Base-by-base conservation (phyloP, 2,888 invertebrate species). In the Halictus quadricinctus region DNA sequence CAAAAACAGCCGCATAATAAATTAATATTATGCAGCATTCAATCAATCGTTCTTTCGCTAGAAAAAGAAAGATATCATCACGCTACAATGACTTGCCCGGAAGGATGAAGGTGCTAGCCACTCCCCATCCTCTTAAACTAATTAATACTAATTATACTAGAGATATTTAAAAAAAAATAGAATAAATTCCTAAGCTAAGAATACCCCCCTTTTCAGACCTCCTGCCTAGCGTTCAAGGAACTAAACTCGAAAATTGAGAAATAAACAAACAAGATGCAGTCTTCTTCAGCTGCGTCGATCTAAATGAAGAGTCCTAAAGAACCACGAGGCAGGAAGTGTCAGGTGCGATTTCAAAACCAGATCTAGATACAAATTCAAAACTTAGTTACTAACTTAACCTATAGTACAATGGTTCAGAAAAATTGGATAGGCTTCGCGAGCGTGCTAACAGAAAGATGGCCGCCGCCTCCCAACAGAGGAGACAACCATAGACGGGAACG, bases 71-170 rank as follows among this genome's bases (percentile, higher is more conserved):
- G 29, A 13, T 58, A 10, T 46, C 2, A 1, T 64, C n/a, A 8
- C 1, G 12, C 18, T 29, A 64, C 1, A 29, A 36, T 18, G 29
- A 64, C 64, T 1, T 64, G 3, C 64, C 64, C 64, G 64, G 48
- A 79, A 75, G 72, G 36, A 8, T 29, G 64, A 70, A 15, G n/a
- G 76, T 43, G 85, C 79, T 79, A 81, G 7, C 0, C 84, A 58
- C 0, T 25, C 46, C 8, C n/a, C 86, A 7, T 2, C 64, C 60
- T 41, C 41, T 76, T 54, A n/a, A 58, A 58, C 54, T 58, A 58
- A 3, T 58, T n/a, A 54, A 36, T 36, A 36, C 36, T 3, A 36
- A 2, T 2, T 2, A 36, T 3, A 36, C 36, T 36, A 36, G 36
- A 1, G 36, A 36, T 36, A 36, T 1, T 36, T 36, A 36, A 36